phyloP scores from a whole-genome alignment of 2,888 invertebrate species.

The Cheilosia soror region DNA sequence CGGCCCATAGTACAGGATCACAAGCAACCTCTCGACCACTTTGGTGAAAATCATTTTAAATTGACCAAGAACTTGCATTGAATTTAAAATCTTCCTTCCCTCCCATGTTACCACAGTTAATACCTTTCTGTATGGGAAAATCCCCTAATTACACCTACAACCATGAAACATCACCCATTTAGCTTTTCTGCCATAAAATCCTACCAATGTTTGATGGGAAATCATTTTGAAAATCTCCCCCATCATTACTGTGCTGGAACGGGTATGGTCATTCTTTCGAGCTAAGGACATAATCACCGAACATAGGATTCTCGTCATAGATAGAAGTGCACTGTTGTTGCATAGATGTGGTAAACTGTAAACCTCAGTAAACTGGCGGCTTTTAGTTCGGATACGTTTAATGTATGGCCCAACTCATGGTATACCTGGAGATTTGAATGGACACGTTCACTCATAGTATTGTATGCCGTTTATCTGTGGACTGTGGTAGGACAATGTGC shows the following conservation, averaged over 20 bases:
- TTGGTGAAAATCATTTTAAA: neutral
- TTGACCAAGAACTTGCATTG: neutral
- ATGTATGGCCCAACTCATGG: conserved; percentile 25
- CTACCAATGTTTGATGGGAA: conserved; percentile 47
- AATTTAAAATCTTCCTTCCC: neutral
- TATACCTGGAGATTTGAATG: conserved; percentile 25
- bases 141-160: conserved; percentile 49
- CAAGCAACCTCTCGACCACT: no score
- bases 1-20: no score
- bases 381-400: conserved; percentile 5
- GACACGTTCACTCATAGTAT: neutral
- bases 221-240: conserved; percentile 43
- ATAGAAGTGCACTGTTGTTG: neutral
- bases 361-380: conserved; percentile 17
- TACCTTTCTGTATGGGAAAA: conserved; percentile 5
- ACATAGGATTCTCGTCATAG: conserved; percentile 26
- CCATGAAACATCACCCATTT: conserved; percentile 50
- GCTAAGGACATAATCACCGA: conserved; percentile 38
- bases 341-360: neutral
- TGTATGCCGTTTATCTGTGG: neutral
- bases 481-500: neutral
- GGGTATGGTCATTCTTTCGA: conserved; percentile 18
- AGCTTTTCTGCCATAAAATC: conserved; percentile 14
- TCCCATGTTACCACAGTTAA: neutral
- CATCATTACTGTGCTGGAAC: neutral